Conservation (phyloP, 2,888 invertebrate species). For the Agrilus mali region DNA sequence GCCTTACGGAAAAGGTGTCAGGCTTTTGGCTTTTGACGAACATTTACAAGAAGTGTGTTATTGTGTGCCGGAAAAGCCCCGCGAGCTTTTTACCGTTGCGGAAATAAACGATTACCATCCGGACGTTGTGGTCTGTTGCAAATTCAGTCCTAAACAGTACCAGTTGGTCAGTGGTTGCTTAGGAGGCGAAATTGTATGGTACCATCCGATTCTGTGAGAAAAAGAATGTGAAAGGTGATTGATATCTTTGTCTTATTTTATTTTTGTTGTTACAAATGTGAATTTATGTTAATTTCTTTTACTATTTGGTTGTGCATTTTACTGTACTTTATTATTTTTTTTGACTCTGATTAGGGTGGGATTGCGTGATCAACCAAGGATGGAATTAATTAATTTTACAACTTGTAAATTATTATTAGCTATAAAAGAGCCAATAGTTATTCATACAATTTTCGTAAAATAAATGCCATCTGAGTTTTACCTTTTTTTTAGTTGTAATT, state of each 20-base stretch:
- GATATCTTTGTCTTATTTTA: not conserved
- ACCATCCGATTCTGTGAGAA: constrained; percentile 51
- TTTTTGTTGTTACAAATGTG: not conserved
- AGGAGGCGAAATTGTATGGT: constrained; percentile 79
- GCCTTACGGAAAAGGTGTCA: constrained; percentile 74
- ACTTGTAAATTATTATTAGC: too few species aligned
- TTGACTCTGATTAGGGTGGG: too few species aligned
- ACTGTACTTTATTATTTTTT: too few species aligned
- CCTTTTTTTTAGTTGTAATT: too few species aligned
- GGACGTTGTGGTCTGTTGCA: constrained; percentile 77
- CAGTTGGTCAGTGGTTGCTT: constrained; percentile 84
- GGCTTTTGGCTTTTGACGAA: constrained; percentile 69
- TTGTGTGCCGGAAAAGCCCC: constrained; percentile 41
- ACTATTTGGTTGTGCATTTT: too few species aligned
- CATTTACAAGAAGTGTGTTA: constrained; percentile 67
- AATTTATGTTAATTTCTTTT: too few species aligned
- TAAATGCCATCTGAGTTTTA: not conserved
- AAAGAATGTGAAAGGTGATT: not conserved
- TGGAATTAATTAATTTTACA: too few species aligned
- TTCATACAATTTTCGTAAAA: not conserved
- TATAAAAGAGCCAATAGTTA: too few species aligned
- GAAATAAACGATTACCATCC: constrained; percentile 60
- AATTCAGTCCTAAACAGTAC: constrained; percentile 79
- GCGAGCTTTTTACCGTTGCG: constrained; percentile 51
- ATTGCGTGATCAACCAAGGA: too few species aligned